Percentiles rank a stretch among this genome's conserved stretches.
Conservation (phyloP, 2,797 vertebrate genomes). For the Enteromius anoplus region DNA sequence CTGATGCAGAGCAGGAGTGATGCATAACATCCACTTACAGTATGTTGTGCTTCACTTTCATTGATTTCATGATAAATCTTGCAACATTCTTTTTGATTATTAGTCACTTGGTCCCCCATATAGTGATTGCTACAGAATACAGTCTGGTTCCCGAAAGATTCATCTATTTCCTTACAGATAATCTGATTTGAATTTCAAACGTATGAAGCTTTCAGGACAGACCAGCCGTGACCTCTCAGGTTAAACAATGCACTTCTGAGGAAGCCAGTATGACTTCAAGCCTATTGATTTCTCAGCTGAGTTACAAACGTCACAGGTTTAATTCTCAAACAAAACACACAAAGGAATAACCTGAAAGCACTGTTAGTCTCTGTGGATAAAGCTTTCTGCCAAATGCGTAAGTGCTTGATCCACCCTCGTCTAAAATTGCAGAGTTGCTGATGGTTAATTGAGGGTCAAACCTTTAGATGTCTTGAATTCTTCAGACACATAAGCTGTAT, state of each 20-base stretch:
- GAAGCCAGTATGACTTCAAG: neutral
- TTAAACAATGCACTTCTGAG: neutral
- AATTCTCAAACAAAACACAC: neutral
- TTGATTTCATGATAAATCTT: neutral
- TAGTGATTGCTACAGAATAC: neutral
- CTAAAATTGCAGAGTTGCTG: neutral
- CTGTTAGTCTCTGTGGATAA: neutral
- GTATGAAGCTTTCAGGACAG: neutral
- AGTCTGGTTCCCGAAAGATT: neutral
- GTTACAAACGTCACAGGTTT: neutral
- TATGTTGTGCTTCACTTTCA: neutral
- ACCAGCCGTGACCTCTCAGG: neutral
- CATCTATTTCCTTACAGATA: neutral
- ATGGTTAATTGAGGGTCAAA: neutral
- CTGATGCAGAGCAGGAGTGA: neutral
- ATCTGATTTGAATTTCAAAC: neutral
- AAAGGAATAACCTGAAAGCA: neutral
- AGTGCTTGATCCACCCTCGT: neutral
- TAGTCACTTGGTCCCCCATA: neutral
- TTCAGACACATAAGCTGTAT: neutral
- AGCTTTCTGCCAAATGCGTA: neutral
- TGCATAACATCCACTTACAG: neutral
- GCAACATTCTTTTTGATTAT: neutral
- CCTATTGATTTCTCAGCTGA: neutral
- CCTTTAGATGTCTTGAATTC: neutral